Percentiles rank a stretch among this genome's conserved stretches.
Evolutionary conservation across 2,888 invertebrate species (phyloP).

Genomic region (Ormia ochracea): DNA sequence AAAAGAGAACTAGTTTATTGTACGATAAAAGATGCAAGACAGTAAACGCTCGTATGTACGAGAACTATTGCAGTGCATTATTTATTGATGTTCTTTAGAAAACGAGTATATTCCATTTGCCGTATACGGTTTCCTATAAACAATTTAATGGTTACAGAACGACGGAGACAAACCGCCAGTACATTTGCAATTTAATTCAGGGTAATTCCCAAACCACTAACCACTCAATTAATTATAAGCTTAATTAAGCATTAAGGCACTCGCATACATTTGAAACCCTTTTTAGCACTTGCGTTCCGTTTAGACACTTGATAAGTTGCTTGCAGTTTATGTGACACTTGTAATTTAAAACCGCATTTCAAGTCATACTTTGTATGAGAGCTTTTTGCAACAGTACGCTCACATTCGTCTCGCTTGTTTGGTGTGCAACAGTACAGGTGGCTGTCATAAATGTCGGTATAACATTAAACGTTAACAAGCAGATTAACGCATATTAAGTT

Average conservation of each 20-base stretch:
- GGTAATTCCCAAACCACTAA: slow-evolving; percentile 16
- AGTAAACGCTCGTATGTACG: not conserved
- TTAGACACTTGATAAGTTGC: not conserved
- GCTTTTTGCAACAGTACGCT: not conserved
- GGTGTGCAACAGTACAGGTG: not conserved
- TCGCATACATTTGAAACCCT: not conserved
- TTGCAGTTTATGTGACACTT: slow-evolving; percentile 29
- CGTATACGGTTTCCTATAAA: not conserved
- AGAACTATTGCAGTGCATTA: too few species aligned
- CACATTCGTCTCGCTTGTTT: not conserved
- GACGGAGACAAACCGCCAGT: not conserved
- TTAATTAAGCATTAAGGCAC: slow-evolving; percentile 26
- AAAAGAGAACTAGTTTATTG: not conserved
- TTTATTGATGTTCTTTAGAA: slow-evolving; percentile 34
- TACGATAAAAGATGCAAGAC: not conserved
- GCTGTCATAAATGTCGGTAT: slow-evolving; percentile 53
- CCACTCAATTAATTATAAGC: slow-evolving; percentile 33
- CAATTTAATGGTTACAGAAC: not conserved
- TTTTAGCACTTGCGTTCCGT: not conserved
- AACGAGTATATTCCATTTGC: not conserved
- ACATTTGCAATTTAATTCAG: not conserved
- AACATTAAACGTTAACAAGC: slow-evolving; percentile 57
- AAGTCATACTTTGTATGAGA: not conserved
- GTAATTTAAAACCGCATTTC: slow-evolving; percentile 19
- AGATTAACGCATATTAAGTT: slow-evolving; percentile 36